Base-by-base conservation (phyloP, 1,140 invertebrate species). In the Pachypeltis micranthus region DNA sequence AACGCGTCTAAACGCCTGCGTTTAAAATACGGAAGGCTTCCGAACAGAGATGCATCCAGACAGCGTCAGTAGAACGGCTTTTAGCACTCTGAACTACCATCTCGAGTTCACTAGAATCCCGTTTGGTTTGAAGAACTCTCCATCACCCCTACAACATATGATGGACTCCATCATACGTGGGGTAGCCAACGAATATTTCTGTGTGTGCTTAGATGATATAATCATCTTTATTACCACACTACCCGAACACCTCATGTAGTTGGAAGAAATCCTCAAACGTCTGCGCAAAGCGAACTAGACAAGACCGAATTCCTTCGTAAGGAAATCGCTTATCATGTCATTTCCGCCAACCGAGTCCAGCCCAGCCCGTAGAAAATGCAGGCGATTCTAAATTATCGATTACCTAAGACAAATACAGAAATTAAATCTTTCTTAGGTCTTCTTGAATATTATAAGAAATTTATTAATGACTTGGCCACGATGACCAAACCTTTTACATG, bases 201-300 rank as follows among this genome's bases (percentile, higher is more conserved):
- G 57, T 2, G 69, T 76, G 1, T 78, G 77, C 66, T 55, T 79
- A 3, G 78, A 79, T 67, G 77, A 80, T 60, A 71, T 78, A 0
- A 66, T 77, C 0, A 65, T 77, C 12, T 72, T 66, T 56, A 65
- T 65, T 1, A 59, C 68, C 12, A 71, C 62, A 7, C 69, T 74
- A 39, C 65, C 73, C 26, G 68, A 74, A 59, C 75, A n/a, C n/a
- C n/a, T n/a, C n/a, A n/a, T n/a, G n/a, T n/a, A 67, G 39, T 51
- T 74, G 60, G 26, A 44, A 29, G 10, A 64, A 47, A 65, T 73
- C 4, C 67, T 74, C 0, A 10, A n/a, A n/a, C n/a, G n/a, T n/a
- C n/a, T n/a, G n/a, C n/a, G n/a, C n/a, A n/a, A n/a, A n/a, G n/a
- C n/a, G n/a, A n/a, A n/a, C n/a, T n/a, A n/a, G n/a, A n/a, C n/a